Percentiles rank a stretch among this genome's conserved stretches.
Conservation (phyloP, 2,113 vertebrate species). For the Microtus ochrogaster region DNA sequence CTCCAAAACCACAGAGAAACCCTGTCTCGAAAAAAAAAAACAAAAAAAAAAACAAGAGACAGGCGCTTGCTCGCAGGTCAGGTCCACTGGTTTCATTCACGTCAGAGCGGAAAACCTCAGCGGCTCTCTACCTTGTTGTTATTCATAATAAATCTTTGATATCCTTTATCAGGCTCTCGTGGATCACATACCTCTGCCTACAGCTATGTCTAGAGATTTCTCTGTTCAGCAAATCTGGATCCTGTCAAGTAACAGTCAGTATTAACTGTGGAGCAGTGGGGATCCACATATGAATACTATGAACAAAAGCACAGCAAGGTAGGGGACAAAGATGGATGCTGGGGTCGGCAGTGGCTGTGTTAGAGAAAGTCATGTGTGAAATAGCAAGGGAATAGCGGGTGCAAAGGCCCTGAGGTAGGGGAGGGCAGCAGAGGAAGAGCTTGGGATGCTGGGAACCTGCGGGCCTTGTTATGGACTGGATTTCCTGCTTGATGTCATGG, state of each 20-base stretch:
- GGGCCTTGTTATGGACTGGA: accelerated
- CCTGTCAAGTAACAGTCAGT: background rate
- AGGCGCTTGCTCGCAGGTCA: too few species aligned
- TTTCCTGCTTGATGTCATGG: background rate
- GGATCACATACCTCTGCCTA: too few species aligned
- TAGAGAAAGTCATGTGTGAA: background rate
- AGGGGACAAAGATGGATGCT: background rate
- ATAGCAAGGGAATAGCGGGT: background rate
- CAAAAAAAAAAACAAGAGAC: too few species aligned
- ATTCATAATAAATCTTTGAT: too few species aligned
- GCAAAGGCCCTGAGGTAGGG: background rate
- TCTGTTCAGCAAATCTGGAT: background rate
- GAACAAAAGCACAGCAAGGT: background rate
- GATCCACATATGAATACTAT: too few species aligned
- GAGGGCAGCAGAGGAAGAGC: background rate
- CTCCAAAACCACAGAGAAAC: too few species aligned
- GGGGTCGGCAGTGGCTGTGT: background rate
- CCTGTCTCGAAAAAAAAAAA: too few species aligned
- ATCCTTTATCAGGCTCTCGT: too few species aligned
- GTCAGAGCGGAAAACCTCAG: too few species aligned
- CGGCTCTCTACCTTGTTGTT: too few species aligned
- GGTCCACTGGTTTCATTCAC: too few species aligned
- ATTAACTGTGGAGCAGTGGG: background rate
- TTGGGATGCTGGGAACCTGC: background rate
- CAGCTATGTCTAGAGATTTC: background rate